phyloP scores from a whole-genome alignment of 2,113 vertebrate species.

The Cyphomyrus discorhynchus region DNA sequence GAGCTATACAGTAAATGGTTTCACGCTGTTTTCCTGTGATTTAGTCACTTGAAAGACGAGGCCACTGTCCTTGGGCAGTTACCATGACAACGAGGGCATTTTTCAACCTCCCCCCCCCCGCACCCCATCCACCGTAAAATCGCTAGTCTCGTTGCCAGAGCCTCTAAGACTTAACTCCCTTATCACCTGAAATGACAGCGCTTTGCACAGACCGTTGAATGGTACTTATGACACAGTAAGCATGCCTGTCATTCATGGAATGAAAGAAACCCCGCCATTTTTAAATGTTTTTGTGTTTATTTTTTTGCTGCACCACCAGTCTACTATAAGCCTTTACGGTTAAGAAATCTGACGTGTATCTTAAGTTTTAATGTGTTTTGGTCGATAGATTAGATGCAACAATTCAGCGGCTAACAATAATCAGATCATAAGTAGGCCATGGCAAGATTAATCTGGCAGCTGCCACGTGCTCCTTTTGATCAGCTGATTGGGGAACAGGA shows the following conservation, averaged over 20 bases:
- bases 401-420: not conserved
- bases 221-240: not conserved
- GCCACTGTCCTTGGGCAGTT: conserved; percentile 7
- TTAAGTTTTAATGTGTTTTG: not conserved
- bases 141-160: not conserved
- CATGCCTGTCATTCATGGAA: not conserved
- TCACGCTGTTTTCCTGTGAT: not conserved
- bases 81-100: conserved; percentile 6
- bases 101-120: not conserved
- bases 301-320: not conserved
- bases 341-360: not conserved
- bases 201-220: not conserved
- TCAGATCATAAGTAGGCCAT: not conserved
- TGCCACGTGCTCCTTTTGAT: not conserved
- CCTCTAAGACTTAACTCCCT: not conserved
- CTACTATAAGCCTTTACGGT: not conserved
- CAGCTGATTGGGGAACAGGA: not conserved
- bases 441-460: not conserved
- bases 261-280: not conserved
- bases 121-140: not conserved
- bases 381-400: not conserved
- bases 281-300: not conserved
- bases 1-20: conserved; percentile 4
- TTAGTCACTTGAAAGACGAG: conserved; percentile 3
- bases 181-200: not conserved